Evolutionary conservation across 1,140 invertebrate genomes (phyloP).

Genomic region (Anastrepha obliqua): DNA sequence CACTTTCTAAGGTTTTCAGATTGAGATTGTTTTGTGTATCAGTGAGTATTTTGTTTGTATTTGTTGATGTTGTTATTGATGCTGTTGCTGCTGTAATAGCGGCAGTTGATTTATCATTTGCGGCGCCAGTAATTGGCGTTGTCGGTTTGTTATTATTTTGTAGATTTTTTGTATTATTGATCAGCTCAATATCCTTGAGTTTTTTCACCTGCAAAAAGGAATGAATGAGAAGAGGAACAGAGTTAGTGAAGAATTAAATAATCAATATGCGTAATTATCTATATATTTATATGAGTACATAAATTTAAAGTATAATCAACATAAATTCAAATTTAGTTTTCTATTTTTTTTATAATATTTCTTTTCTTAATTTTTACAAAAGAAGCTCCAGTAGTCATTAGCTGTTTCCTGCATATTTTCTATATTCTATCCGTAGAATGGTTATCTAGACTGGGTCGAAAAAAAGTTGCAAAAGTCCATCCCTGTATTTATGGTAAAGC

Average conservation of each 20-base stretch:
- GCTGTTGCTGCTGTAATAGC: slow-evolving; percentile 19
- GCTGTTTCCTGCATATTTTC: too few species aligned
- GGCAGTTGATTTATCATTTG: slow-evolving; percentile 38
- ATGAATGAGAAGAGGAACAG: slow-evolving; percentile 47
- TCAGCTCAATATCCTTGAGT: slow-evolving; percentile 74
- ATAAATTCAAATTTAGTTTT: too few species aligned
- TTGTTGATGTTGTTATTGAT: neutral
- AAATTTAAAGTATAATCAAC: too few species aligned
- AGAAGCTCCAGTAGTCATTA: too few species aligned
- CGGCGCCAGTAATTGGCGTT: slow-evolving; percentile 47
- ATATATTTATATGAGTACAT: too few species aligned
- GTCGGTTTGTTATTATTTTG: slow-evolving; percentile 66
- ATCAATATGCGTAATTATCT: neutral
- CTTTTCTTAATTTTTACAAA: too few species aligned
- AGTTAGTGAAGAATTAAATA: neutral
- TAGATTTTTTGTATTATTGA: slow-evolving; percentile 71
- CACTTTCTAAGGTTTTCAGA: slow-evolving; percentile 11
- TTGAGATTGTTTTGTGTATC: slow-evolving; percentile 17
- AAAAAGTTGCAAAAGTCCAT: too few species aligned
- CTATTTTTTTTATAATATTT: too few species aligned
- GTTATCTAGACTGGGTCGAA: too few species aligned
- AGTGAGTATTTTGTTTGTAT: slow-evolving; percentile 16
- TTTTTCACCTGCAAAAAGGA: slow-evolving; percentile 68
- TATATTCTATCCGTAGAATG: too few species aligned
- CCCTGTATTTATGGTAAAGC: too few species aligned